Percentiles rank a stretch among this genome's conserved stretches.
Evolutionary conservation across 2,888 invertebrate genomes (phyloP).

Genomic region (Limenitis camilla): DNA sequence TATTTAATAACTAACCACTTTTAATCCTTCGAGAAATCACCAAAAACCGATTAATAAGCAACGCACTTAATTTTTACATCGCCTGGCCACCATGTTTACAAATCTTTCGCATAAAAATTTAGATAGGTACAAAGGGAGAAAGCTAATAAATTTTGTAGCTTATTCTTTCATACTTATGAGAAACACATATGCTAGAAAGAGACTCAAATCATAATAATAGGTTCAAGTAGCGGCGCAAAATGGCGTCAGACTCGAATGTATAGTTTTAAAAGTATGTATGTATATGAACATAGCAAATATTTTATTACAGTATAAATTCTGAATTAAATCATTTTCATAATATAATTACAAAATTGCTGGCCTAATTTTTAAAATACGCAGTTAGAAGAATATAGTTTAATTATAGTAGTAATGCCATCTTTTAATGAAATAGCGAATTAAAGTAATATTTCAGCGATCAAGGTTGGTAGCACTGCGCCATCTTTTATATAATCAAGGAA

Average conservation of each 20-base stretch:
- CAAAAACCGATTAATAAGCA: constrained; percentile 23
- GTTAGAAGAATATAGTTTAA: too few species aligned
- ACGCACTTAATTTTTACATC: constrained; percentile 24
- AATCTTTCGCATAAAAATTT: constrained; percentile 63
- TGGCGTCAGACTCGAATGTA: constrained; percentile 56
- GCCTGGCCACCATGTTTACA: constrained; percentile 73
- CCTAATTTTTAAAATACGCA: too few species aligned
- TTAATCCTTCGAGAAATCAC: constrained; percentile 24
- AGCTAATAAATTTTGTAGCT: constrained; percentile 50
- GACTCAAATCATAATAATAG: constrained; percentile 42
- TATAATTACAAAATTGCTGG: too few species aligned
- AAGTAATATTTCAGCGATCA: too few species aligned
- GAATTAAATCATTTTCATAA: too few species aligned
- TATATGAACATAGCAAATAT: neutral
- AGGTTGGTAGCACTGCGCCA: too few species aligned
- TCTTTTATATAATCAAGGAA: too few species aligned
- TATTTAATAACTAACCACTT: constrained; percentile 41
- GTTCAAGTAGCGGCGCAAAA: constrained; percentile 56
- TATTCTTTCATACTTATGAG: constrained; percentile 43
- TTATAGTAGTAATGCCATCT: too few species aligned
- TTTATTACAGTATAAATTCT: too few species aligned
- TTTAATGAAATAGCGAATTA: too few species aligned
- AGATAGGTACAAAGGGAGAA: constrained; percentile 50
- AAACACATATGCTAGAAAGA: constrained; percentile 39
- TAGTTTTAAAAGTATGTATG: constrained; percentile 9